Evolutionary conservation across 1,140 invertebrate genomes (phyloP).

Genomic region (Drosophila aff.): DNA sequence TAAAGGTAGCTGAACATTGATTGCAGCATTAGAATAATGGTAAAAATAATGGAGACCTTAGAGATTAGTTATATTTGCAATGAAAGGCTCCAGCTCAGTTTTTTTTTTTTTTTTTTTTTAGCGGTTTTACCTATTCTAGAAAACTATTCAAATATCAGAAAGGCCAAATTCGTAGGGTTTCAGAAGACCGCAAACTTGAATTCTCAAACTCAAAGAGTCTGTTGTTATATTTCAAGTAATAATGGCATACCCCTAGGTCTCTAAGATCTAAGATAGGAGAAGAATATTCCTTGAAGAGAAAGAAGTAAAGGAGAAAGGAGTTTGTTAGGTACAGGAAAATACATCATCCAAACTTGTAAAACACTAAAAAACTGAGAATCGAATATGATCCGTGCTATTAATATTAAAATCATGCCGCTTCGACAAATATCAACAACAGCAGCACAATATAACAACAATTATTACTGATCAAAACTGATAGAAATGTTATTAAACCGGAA

Average conservation of each 20-base stretch:
- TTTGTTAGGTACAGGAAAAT: not conserved
- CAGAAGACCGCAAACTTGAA: not conserved
- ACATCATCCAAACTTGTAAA: not conserved
- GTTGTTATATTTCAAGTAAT: not conserved
- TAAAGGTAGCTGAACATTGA: no score
- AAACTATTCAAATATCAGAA: not conserved
- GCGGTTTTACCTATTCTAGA: not conserved
- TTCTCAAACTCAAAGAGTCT: not conserved
- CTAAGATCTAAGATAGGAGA: not conserved
- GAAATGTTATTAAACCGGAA: slow-evolving; percentile 16
- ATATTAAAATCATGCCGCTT: slow-evolving; percentile 5
- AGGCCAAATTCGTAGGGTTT: not conserved
- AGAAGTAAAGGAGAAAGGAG: not conserved
- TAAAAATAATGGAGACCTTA: no score
- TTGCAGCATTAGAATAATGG: no score
- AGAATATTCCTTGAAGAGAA: not conserved
- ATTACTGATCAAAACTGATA: slow-evolving; percentile 3
- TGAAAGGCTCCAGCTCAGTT: not conserved
- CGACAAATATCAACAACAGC: slow-evolving; percentile 4
- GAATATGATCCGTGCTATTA: slow-evolving; percentile 1
- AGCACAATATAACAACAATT: not conserved
- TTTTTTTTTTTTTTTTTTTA: not conserved
- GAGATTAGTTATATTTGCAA: no score
- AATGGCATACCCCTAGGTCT: not conserved
- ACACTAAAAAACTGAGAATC: no score